Evolutionary conservation across 2,888 invertebrate genomes (phyloP), one percentile per base, ranked within the genome.

Genomic region (Oxytorus armatus): DNA sequence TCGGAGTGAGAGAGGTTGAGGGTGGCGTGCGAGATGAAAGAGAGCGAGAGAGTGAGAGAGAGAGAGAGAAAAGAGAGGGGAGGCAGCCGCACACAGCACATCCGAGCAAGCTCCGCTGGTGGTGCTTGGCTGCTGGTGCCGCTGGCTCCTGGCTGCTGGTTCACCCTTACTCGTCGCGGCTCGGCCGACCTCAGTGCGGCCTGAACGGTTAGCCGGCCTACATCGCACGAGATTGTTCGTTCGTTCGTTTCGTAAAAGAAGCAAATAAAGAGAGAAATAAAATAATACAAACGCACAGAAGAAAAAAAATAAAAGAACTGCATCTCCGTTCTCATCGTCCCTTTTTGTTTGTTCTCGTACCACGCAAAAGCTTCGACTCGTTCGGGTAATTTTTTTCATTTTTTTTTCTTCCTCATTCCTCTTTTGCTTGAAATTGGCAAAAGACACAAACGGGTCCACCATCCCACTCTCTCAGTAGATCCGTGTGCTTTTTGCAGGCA

Each of bases 131-230:
- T n/a, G n/a, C 85, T 83, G 86, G 84, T 84, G 85, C 84, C 86
- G 86, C 83, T 85, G 85, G 77, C 72, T 74, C 53, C 84, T 86
- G 85, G 80, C 72, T 80, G 76, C 76, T 70, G 75, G 79, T 88
- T 88, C 88, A 88, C 87, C 88, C 86, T 88, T 87, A 86, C 85
- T 86, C 83, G 85, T 84, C 82, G 84, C 81, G 85, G 85, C 85
- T 83, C 85, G 85, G 82, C 85, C 84, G 84, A 85, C 84, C 86
- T 90, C 90, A 91, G 91, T 91, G 89, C 91, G 91, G 91, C 91
- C 91, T 90, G 89, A 91, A 90, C 90, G 90, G 88, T 90, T 88
- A 88, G 89, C 89, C 91, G 91, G 91, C 91, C 91, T 91, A 91
- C 87, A 88, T 89, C 87, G 83, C 83, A 82, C 84, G 84, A 85